A percentile compares a stretch with the other conserved stretches of the same genome.
Conservation (phyloP, 2,113 vertebrate genomes). For the Pogonocichla stellata region DNA sequence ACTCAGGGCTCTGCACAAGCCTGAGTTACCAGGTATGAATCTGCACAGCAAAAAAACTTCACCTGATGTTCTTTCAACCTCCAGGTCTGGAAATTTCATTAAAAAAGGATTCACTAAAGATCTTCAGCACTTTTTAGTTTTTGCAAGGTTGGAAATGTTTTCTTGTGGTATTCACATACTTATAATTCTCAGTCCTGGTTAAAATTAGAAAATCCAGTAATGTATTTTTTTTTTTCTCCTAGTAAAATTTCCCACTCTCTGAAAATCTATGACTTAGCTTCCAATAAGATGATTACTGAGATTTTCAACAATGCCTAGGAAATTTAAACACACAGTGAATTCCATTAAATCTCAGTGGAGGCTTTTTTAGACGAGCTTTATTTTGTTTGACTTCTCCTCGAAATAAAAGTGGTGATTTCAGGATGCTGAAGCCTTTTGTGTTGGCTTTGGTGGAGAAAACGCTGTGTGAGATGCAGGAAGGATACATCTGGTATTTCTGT, state of each 20-base stretch:
- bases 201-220: conserved; percentile 59
- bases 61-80: conserved; percentile 50
- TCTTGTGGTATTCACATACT: conserved; percentile 43
- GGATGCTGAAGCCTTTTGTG: neutral
- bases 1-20: neutral
- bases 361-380: neutral
- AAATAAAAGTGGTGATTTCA: neutral
- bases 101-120: conserved; percentile 47
- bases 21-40: neutral
- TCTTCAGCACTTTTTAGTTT: conserved; percentile 16
- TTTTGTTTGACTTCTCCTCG: neutral
- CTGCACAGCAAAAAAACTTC: neutral
- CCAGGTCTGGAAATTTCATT: conserved; percentile 60
- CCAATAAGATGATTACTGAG: neutral
- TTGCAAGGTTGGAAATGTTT: conserved; percentile 42
- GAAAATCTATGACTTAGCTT: conserved; percentile 7
- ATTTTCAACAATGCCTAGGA: conserved; percentile 13
- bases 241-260: conserved; percentile 41
- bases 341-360: neutral
- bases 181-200: conserved; percentile 19
- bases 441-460: neutral
- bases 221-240: neutral
- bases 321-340: conserved; percentile 21
- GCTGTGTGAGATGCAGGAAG: neutral
- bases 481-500: neutral